Evolutionary conservation across 2,888 invertebrate species (phyloP).

Genomic region (Zygothrica quintamaculata): DNA sequence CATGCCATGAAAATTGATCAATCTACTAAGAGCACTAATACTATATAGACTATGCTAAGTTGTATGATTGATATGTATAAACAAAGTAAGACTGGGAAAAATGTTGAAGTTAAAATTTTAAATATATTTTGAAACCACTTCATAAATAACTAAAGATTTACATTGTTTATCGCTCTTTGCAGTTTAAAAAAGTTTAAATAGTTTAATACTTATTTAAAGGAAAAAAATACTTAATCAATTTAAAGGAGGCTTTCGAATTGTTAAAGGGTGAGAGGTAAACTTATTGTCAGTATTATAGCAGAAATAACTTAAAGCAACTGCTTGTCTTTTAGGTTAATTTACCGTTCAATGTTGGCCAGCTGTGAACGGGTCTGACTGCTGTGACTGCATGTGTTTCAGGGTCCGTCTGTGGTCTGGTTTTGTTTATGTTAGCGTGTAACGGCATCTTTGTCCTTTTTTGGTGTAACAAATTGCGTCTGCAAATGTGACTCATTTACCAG

Average conservation of each 20-base stretch:
- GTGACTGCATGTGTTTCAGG: constrained; percentile 30
- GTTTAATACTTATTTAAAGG: too few relatives aligned
- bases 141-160: too few relatives aligned
- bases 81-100: too few relatives aligned
- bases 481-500: constrained; percentile 61
- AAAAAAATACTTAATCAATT: constrained; percentile 26
- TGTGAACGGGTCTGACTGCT: constrained; percentile 28
- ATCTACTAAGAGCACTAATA: too few relatives aligned
- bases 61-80: too few relatives aligned
- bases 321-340: constrained; percentile 43
- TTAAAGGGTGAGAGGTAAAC: neutral
- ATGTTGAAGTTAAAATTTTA: too few relatives aligned
- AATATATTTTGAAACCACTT: too few relatives aligned
- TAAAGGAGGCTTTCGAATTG: neutral
- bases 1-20: neutral
- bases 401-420: constrained; percentile 66
- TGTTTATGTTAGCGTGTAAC: constrained; percentile 66
- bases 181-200: too few relatives aligned
- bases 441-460: constrained; percentile 62
- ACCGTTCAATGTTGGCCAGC: constrained; percentile 46
- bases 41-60: too few relatives aligned
- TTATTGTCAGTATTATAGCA: constrained; percentile 37
- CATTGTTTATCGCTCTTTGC: too few relatives aligned
- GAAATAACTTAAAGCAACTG: constrained; percentile 36
- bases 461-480: constrained; percentile 74